Base-by-base conservation (phyloP, 2,888 invertebrate species). In the Drosophila sordidula region DNA sequence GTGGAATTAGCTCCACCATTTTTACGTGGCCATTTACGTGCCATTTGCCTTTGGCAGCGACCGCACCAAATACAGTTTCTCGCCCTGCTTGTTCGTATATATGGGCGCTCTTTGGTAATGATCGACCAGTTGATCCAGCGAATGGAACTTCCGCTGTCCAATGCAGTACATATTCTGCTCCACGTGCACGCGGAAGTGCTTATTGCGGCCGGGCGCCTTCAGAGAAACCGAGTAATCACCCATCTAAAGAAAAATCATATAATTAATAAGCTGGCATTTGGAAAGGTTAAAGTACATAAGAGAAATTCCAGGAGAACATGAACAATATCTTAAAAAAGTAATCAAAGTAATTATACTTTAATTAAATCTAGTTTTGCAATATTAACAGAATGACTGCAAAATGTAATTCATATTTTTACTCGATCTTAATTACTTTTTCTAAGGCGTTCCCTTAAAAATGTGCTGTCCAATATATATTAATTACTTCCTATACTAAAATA, bases 71-170 rank as follows among this genome's bases (percentile, higher is more conserved):
- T 98, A 99, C 67, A 99, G 94, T 93, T 98, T 99, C 93, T 99
- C 99, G 87, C 98, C 98, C 93, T 97, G 97, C 93, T 98, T 98
- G 94, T 98, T 98, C 90, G 98, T 98, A 93, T 98, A 99, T 92
- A 99, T 99, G 86, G 99, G 99, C 89, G 99, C 98, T 91, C 97
- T 96, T 94, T 98, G 98, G 94, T 99, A 99, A 93, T 99, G 99
- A 91, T 97, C 97, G 87, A 99, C 98, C 84, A 99, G 95, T 92
- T 98, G 98, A 92, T 99, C 98, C 90, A 99, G 94, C 63, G 97
- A 96, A 90, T 97, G 96, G 93, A 99, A 99, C 93, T 97, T 97
- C 91, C 99, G 96, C 93, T 98, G 98, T 44, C 99, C 99, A 93
- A 99, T 99, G 93, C 98, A 97, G 93, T 98, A 98, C 85, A 97